Base-by-base conservation (phyloP, 2,797 vertebrate genomes). In the Melanotaenia maccullochi region DNA sequence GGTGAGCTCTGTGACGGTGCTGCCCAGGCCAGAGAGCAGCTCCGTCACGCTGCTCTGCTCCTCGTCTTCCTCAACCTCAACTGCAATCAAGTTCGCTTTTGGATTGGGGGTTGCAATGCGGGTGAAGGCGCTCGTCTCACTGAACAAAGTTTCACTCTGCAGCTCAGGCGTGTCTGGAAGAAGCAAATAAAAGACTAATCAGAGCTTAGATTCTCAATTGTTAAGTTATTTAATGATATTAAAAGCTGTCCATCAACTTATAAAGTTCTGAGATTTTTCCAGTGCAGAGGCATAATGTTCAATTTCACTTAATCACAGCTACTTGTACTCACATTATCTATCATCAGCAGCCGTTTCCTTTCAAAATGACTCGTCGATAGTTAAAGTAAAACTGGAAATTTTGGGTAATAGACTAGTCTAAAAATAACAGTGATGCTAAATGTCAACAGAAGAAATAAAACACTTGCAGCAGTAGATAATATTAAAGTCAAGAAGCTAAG, bases 101-200 rank as follows among this genome's bases (percentile, higher is more conserved):
- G 80, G 85, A 20, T 65, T 81, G 42, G 81, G 8, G 0, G 86
- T 79, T 4, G 65, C 20, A 0, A 95, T 60, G 16, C 92, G 90
- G 1, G 85, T 92, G 83, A 96, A 96, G 61, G 95, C 95, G 0
- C 94, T 96, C 16, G 6, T 89, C 66, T 87, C 68, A n/a, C 94
- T 94, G 81, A 92, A 92, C 68, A 95, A 74, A 24, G 62, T 35
- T 8, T 89, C 85, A n/a, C 63, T 3, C 56, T 68, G 77, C 25
- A 80, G 28, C 60, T 89, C 80, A 0, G 71, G 67, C 3, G 13
- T 3, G 32, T 85, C 91, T 82, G 85, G 13, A 62, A 33, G 1
- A 59, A 36, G 5, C 18, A 76, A 68, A 28, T 75, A 47, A 72
- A n/a, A 65, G 56, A 16, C 20, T 1, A 75, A 68, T n/a, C 32